These are phyloP conservation scores for Potamilus streckersoni DNA, from an alignment of 1,140 invertebrate genomes.

Conservation along the genomic window DNA sequence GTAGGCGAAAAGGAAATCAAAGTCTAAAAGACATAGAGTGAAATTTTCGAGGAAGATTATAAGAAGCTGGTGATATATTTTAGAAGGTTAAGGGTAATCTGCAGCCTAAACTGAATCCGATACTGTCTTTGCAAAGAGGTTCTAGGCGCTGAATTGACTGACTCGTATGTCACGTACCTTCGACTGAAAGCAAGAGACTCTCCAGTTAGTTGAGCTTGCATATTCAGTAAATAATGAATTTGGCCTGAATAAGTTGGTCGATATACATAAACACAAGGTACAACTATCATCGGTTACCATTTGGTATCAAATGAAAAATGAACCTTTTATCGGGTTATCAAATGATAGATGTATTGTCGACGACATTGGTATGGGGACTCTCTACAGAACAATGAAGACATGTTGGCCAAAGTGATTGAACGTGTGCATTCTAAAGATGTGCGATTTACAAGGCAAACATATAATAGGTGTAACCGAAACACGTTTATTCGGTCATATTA, in stretches of 20 bases:
- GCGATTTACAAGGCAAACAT: conserved; percentile 10
- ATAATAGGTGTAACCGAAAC: conserved; percentile 18
- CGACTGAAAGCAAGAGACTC: conserved; percentile 11
- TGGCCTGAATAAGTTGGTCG: no score
- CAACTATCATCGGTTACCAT: conserved; percentile 1
- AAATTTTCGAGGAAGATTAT: not conserved
- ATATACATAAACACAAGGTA: not conserved
- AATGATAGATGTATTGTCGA: not conserved
- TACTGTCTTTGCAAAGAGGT: conserved; percentile 14
- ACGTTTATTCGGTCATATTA: conserved; percentile 18
- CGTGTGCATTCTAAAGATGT: not conserved
- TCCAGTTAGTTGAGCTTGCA: no score
- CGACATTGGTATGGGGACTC: not conserved
- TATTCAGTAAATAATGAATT: no score
- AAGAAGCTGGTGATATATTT: conserved; percentile 22
- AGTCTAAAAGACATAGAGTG: conserved; percentile 8
- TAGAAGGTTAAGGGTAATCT: conserved; percentile 3
- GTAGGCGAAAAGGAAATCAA: not conserved
- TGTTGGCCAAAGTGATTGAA: not conserved
- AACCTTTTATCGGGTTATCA: conserved; percentile 1
- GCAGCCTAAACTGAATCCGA: conserved; percentile 28
- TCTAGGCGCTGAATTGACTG: not conserved
- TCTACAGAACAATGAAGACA: not conserved
- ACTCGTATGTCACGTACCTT: conserved; percentile 17
- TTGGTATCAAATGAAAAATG: conserved; percentile 14